These are phyloP conservation scores for Malacoraja senta DNA, from an alignment of 2,797 vertebrate genomes.

Conservation along the genomic window DNA sequence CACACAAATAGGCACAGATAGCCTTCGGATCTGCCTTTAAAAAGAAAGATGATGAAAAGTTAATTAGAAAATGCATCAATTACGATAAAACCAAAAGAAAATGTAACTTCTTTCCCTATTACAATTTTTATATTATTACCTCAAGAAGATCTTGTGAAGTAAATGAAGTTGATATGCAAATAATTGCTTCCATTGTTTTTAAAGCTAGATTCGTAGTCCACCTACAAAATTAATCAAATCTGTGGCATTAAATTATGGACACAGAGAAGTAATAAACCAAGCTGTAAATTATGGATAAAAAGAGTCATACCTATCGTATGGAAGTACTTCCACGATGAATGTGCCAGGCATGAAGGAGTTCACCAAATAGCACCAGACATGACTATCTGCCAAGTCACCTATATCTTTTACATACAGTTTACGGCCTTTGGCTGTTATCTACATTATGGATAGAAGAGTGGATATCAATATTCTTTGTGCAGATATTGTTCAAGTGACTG, in stretches of 20 bases:
- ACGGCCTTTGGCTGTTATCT: constrained; percentile 15
- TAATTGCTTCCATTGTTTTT: constrained; percentile 43
- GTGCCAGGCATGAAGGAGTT: constrained; percentile 43
- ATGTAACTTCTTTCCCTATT: not conserved
- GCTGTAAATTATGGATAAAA: not conserved
- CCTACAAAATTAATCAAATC: constrained; percentile 33
- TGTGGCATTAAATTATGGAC: not conserved
- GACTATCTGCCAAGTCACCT: constrained; percentile 38
- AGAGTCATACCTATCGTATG: constrained; percentile 41
- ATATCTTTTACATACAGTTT: constrained; percentile 36
- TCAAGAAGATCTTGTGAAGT: constrained; percentile 42
- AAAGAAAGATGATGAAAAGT: constrained; percentile 10
- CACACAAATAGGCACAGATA: constrained; percentile 44
- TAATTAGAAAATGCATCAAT: not conserved
- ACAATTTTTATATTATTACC: constrained; percentile 37
- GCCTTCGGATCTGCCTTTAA: constrained; percentile 42
- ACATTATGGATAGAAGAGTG: not conserved
- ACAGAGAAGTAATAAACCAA: not conserved
- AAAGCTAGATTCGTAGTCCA: constrained; percentile 44
- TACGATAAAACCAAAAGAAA: not conserved
- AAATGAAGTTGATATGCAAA: constrained; percentile 41
- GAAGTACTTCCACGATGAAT: constrained; percentile 41
- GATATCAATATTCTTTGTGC: constrained; percentile 31
- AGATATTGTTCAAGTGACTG: not conserved
- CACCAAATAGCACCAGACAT: constrained; percentile 40